Conservation (phyloP, 2,113 vertebrate species). For the Orycteropus afer region DNA sequence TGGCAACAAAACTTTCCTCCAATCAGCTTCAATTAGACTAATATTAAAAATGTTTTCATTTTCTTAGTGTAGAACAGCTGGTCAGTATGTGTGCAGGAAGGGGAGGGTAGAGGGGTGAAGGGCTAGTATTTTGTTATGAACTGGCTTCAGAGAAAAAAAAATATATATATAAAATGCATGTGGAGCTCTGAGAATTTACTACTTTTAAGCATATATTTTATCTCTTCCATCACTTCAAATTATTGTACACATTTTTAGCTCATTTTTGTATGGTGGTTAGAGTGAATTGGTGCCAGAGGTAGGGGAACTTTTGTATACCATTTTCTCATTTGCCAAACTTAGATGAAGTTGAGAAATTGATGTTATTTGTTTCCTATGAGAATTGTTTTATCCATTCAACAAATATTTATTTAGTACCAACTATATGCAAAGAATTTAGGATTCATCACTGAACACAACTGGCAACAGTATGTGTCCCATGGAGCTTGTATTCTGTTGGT, state of each 20-base stretch:
- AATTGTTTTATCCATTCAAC: not conserved
- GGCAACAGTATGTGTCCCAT: fast-evolving
- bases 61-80: not conserved
- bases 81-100: not conserved
- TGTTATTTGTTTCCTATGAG: not conserved
- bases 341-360: not conserved
- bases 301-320: not conserved
- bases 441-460: not conserved
- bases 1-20: not conserved
- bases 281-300: fast-evolving
- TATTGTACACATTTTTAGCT: fast-evolving
- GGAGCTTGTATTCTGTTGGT: not conserved
- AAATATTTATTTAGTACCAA: not conserved
- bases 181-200: not conserved
- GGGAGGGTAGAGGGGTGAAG: too few species aligned
- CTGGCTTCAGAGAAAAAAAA: not conserved
- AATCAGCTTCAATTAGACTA: not conserved
- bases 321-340: not conserved
- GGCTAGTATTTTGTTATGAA: not conserved
- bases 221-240: not conserved
- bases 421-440: not conserved
- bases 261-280: too few species aligned
- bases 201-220: not conserved
- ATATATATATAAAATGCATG: not conserved
- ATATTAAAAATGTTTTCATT: not conserved